A percentile compares a stretch with the other conserved stretches of the same genome.
These are phyloP conservation scores for Terrapene triunguis DNA, from an alignment of 2,113 vertebrate species.

Conservation along the genomic window DNA sequence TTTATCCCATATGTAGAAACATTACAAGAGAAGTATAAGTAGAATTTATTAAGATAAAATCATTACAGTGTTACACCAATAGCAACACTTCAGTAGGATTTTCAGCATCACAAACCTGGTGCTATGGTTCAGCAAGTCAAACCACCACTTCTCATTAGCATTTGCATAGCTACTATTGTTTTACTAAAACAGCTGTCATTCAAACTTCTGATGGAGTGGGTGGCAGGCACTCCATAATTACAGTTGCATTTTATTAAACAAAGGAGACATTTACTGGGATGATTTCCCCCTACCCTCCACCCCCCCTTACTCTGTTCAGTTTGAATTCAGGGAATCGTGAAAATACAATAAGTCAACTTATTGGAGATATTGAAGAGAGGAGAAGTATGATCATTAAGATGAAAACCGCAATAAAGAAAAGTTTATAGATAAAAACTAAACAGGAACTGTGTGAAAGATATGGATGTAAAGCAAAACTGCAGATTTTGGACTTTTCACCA, in stretches of 20 bases:
- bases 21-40: background rate
- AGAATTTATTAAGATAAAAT: slow-evolving; percentile 35
- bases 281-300: background rate
- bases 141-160: slow-evolving; percentile 36
- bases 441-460: slow-evolving; percentile 13
- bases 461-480: background rate
- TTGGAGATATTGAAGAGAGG: slow-evolving; percentile 43
- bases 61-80: slow-evolving; percentile 1
- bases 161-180: slow-evolving; percentile 56
- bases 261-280: slow-evolving; percentile 45
- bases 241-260: slow-evolving; percentile 45
- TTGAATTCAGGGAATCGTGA: background rate
- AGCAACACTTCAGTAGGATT: slow-evolving; percentile 24
- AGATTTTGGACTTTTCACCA: slow-evolving; percentile 28
- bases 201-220: slow-evolving; percentile 47
- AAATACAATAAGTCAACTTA: slow-evolving; percentile 21
- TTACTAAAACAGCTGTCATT: slow-evolving; percentile 63
- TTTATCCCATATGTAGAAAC: background rate
- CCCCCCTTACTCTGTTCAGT: background rate
- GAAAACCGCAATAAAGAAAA: slow-evolving; percentile 32
- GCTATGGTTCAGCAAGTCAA: slow-evolving; percentile 46
- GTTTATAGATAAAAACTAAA: slow-evolving; percentile 3
- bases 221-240: slow-evolving; percentile 43
- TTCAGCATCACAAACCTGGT: slow-evolving; percentile 15
- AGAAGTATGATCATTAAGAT: slow-evolving; percentile 35